Conservation (phyloP, 2,888 invertebrate species). For the Neria commutata region DNA sequence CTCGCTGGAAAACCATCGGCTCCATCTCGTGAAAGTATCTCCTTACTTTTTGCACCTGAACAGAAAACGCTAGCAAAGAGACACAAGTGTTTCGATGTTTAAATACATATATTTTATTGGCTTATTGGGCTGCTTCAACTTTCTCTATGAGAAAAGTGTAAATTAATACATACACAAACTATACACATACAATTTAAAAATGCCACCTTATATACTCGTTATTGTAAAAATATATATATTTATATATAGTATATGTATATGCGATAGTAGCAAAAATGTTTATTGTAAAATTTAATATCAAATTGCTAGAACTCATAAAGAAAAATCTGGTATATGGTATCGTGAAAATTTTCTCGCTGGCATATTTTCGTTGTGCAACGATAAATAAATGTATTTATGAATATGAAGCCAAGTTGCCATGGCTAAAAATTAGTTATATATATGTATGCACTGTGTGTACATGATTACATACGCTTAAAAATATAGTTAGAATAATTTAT, state of each 20-base stretch:
- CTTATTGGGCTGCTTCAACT: constrained; percentile 39
- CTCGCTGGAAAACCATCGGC: too few species aligned
- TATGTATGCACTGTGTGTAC: too few species aligned
- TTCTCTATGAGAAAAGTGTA: constrained; percentile 39
- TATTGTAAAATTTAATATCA: neutral
- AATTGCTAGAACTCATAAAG: neutral
- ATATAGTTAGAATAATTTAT: constrained; percentile 2
- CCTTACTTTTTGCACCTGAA: too few species aligned
- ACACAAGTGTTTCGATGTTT: too few species aligned
- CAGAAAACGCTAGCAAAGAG: too few species aligned
- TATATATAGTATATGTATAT: too few species aligned
- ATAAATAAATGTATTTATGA: neutral
- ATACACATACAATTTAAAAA: constrained; percentile 1
- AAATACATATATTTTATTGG: too few species aligned
- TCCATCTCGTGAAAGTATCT: too few species aligned
- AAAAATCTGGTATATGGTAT: neutral
- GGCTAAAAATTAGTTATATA: too few species aligned
- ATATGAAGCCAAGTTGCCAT: too few species aligned
- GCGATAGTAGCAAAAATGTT: constrained; percentile 2
- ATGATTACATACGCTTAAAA: neutral
- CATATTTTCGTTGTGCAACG: neutral
- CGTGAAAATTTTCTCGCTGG: neutral
- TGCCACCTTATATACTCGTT: neutral
- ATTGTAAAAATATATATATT: neutral
- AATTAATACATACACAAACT: neutral